Evolutionary conservation across 2,888 invertebrate genomes (phyloP).

Genomic region (Dyspetes luteomarginatus): DNA sequence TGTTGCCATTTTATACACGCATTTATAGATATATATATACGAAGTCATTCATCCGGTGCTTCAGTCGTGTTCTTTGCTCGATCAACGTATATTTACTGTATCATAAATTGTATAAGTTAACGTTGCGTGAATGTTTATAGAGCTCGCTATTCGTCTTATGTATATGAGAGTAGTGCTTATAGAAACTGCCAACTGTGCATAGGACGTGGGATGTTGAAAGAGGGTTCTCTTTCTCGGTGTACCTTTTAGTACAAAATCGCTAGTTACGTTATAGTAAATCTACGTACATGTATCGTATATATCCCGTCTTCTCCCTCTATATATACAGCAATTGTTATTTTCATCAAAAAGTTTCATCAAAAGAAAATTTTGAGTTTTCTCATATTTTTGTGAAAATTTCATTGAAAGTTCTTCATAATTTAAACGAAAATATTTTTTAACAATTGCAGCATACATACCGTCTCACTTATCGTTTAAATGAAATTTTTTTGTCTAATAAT

Average conservation of each 20-base stretch:
- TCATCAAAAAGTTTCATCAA: too few relatives aligned
- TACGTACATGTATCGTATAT: too few relatives aligned
- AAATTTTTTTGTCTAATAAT: too few relatives aligned
- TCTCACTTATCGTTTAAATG: too few relatives aligned
- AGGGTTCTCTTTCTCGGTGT: neutral
- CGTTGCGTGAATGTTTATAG: constrained; percentile 55
- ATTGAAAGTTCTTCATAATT: too few relatives aligned
- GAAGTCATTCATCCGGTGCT: constrained; percentile 54
- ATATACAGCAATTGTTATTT: neutral
- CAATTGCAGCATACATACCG: too few relatives aligned
- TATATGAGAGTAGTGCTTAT: constrained; percentile 47
- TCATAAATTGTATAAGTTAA: constrained; percentile 38
- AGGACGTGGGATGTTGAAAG: constrained; percentile 54
- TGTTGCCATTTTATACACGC: constrained; percentile 37
- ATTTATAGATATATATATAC: too few relatives aligned
- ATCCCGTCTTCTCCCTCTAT: too few relatives aligned
- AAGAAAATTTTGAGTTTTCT: too few relatives aligned
- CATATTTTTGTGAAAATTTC: too few relatives aligned
- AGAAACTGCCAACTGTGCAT: constrained; percentile 45
- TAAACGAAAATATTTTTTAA: too few relatives aligned
- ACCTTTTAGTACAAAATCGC: constrained; percentile 19
- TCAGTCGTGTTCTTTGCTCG: constrained; percentile 20
- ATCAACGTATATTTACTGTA: constrained; percentile 30
- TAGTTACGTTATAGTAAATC: neutral
- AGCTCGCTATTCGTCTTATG: constrained; percentile 31